These are phyloP conservation scores for Pomacea canaliculata DNA, from an alignment of 2,888 invertebrate genomes.

Conservation along the genomic window DNA sequence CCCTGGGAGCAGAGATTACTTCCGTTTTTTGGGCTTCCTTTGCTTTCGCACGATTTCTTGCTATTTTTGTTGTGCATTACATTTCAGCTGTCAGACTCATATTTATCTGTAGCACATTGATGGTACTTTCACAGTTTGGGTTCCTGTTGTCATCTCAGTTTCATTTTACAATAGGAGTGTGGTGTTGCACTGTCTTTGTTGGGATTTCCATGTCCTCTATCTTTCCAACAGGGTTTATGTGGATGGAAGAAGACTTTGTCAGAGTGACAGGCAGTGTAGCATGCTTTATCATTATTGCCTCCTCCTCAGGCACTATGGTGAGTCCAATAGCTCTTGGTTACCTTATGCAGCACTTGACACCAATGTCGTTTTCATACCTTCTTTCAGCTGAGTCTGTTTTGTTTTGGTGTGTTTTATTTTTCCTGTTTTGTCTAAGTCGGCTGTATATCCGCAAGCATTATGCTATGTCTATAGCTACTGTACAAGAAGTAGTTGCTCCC, in stretches of 20 bases:
- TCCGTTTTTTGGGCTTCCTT: slow-evolving; percentile 70
- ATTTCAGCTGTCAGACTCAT: slow-evolving; percentile 52
- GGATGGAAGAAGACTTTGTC: slow-evolving; percentile 66
- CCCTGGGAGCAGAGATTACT: slow-evolving; percentile 60
- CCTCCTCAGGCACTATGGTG: slow-evolving; percentile 66
- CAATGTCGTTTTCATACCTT: slow-evolving; percentile 64
- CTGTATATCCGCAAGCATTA: slow-evolving; percentile 16
- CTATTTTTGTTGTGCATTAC: slow-evolving; percentile 65
- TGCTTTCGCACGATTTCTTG: slow-evolving; percentile 63
- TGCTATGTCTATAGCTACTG: not conserved
- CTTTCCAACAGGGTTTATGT: slow-evolving; percentile 68
- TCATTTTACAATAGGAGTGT: slow-evolving; percentile 38
- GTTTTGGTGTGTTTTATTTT: slow-evolving; percentile 45
- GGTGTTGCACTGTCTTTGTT: slow-evolving; percentile 55
- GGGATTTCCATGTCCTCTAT: slow-evolving; percentile 68
- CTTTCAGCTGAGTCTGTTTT: slow-evolving; percentile 47
- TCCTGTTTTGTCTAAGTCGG: slow-evolving; percentile 21
- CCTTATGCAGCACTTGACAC: slow-evolving; percentile 58
- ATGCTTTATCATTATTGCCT: slow-evolving; percentile 64
- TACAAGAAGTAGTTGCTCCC: not conserved
- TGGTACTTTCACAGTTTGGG: slow-evolving; percentile 43
- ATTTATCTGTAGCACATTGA: slow-evolving; percentile 7
- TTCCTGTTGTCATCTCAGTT: slow-evolving; percentile 34
- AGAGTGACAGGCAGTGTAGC: slow-evolving; percentile 67
- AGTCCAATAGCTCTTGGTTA: slow-evolving; percentile 63